Conservation (phyloP, 2,113 vertebrate species). For the Rhipidura dahli region DNA sequence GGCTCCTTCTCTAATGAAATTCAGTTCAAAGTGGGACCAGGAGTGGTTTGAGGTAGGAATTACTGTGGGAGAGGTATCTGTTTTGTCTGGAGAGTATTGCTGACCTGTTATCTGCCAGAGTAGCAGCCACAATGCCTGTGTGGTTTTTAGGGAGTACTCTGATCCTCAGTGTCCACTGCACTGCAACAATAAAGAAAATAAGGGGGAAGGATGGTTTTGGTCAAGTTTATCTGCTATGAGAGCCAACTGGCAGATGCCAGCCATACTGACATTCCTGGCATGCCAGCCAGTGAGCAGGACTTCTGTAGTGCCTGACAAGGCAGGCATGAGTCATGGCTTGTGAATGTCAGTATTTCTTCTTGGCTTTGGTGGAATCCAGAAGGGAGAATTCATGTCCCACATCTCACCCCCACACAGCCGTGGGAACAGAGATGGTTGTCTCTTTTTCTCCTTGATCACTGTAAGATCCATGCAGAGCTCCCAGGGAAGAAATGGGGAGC, state of each 20-base stretch:
- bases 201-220: background rate
- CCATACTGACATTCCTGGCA: background rate
- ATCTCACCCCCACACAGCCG: background rate
- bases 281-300: background rate
- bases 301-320: background rate
- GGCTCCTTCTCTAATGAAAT: background rate
- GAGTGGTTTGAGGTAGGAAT: background rate
- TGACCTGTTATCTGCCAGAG: background rate
- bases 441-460: background rate
- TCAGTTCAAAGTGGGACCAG: background rate
- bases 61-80: background rate
- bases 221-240: background rate
- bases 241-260: background rate
- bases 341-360: constrained; percentile 7
- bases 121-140: accelerated
- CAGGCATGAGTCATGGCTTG: background rate
- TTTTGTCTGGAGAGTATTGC: background rate
- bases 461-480: background rate
- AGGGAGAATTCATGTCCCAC: background rate
- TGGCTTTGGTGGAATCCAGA: background rate
- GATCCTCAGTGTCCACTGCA: background rate
- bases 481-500: background rate
- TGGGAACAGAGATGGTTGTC: background rate
- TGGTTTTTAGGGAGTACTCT: background rate
- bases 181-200: background rate